Conservation (phyloP, 2,888 invertebrate species). For the Patella depressa region DNA sequence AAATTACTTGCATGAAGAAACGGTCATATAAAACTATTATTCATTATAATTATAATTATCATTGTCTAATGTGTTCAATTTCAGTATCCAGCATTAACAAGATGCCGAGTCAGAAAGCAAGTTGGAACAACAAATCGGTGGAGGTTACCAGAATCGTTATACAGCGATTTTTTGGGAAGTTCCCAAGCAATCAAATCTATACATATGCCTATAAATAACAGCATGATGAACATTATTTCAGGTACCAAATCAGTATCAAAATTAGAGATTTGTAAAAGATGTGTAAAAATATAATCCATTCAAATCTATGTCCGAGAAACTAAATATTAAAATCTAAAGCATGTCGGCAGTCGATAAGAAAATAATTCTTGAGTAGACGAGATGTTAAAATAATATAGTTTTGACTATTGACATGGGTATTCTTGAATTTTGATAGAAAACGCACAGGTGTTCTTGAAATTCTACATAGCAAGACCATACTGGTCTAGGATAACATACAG, state of each 20-base stretch:
- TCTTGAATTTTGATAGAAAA: too few relatives aligned
- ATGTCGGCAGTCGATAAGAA: too few relatives aligned
- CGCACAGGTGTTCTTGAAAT: too few relatives aligned
- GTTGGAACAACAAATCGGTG: constrained; percentile 68
- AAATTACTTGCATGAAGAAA: neutral
- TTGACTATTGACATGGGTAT: too few relatives aligned
- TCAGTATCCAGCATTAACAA: constrained; percentile 78
- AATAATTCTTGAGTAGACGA: too few relatives aligned
- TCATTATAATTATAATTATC: neutral
- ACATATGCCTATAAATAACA: constrained; percentile 55
- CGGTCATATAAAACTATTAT: neutral
- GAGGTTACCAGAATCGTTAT: constrained; percentile 66
- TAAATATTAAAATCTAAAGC: too few relatives aligned
- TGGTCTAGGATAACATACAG: too few relatives aligned
- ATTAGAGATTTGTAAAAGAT: too few relatives aligned
- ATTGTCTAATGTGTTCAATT: constrained; percentile 31
- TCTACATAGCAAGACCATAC: too few relatives aligned
- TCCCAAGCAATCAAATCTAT: constrained; percentile 66
- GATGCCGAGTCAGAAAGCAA: constrained; percentile 60
- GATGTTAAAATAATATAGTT: too few relatives aligned
- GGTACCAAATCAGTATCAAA: constrained; percentile 38
- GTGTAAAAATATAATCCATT: too few relatives aligned
- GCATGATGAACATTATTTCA: constrained; percentile 59
- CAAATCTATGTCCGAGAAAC: too few relatives aligned
- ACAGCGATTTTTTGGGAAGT: constrained; percentile 67